Percentiles rank a stretch among this genome's conserved stretches.
Conservation (phyloP, 2,113 vertebrate genomes). For the Rhabdornis inornatus region DNA sequence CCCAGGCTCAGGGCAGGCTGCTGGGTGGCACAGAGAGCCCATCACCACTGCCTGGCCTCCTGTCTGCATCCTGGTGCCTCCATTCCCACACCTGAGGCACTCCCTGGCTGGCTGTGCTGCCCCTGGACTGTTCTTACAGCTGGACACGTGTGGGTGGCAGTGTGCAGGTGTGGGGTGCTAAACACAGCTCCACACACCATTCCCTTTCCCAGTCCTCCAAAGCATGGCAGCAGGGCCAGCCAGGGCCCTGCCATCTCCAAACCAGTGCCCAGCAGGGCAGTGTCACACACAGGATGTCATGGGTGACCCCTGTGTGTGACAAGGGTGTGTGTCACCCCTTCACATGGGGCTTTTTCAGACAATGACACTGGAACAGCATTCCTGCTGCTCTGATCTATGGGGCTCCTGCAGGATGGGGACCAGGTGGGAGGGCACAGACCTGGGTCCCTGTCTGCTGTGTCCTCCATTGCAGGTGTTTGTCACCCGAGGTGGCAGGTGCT, state of each 20-base stretch:
- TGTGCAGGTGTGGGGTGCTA: neutral
- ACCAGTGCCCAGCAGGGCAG: neutral
- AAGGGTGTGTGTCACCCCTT: no score
- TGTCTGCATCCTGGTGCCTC: neutral
- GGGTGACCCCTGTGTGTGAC: neutral
- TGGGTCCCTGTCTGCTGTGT: neutral
- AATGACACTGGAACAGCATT: neutral
- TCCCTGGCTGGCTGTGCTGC: neutral
- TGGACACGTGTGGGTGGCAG: accelerated
- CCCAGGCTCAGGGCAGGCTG: neutral
- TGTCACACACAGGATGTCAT: neutral
- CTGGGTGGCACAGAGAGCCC: neutral
- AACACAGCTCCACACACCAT: accelerated
- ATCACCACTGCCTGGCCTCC: accelerated
- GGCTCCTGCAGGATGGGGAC: accelerated
- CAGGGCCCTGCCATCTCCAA: neutral
- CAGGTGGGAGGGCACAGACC: neutral
- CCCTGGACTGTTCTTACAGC: accelerated
- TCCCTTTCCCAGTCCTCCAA: neutral
- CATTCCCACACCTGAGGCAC: accelerated
- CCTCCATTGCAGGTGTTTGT: neutral
- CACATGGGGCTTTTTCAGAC: neutral
- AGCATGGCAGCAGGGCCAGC: accelerated
- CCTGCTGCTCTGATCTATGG: neutral
- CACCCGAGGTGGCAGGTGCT: neutral